Conservation (phyloP, 37 sponge, comb jelly and placozoan species). For the Crambe crambe region DNA sequence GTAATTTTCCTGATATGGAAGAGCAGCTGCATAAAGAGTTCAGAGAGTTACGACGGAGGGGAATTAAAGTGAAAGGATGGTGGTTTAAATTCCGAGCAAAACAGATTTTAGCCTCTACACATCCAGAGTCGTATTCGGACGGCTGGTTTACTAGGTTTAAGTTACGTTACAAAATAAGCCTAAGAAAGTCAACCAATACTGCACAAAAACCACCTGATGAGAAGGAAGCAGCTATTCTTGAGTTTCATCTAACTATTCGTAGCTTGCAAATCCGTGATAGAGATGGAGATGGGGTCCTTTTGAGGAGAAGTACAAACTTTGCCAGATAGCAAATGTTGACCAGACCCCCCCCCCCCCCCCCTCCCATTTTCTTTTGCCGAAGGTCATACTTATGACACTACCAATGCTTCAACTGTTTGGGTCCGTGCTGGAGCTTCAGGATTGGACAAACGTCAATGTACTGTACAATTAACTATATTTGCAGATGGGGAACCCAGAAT, state of each 20-base stretch:
- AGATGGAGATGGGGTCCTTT: slow-evolving; percentile 9
- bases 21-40: background rate
- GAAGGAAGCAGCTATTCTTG: slow-evolving; percentile 15
- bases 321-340: too few relatives aligned
- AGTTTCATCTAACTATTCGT: slow-evolving; percentile 46
- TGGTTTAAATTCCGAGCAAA: background rate
- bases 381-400: too few relatives aligned
- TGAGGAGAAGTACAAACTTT: slow-evolving; percentile 2
- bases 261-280: too few relatives aligned
- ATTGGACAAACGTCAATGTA: too few relatives aligned
- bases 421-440: too few relatives aligned
- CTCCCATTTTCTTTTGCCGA: too few relatives aligned
- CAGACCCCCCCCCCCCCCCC: too few relatives aligned
- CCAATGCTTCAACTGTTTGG: too few relatives aligned
- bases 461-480: too few relatives aligned
- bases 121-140: background rate
- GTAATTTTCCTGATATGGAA: slow-evolving; percentile 7
- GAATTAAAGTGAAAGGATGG: slow-evolving; percentile 13
- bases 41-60: background rate
- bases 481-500: too few relatives aligned
- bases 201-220: slow-evolving; percentile 36
- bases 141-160: slow-evolving; percentile 43
- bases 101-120: background rate
- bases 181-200: slow-evolving; percentile 15
- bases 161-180: slow-evolving; percentile 6